These are phyloP conservation scores for Oscheius sp. DNA, from an alignment of 2,888 invertebrate genomes.

Conservation along the genomic window DNA sequence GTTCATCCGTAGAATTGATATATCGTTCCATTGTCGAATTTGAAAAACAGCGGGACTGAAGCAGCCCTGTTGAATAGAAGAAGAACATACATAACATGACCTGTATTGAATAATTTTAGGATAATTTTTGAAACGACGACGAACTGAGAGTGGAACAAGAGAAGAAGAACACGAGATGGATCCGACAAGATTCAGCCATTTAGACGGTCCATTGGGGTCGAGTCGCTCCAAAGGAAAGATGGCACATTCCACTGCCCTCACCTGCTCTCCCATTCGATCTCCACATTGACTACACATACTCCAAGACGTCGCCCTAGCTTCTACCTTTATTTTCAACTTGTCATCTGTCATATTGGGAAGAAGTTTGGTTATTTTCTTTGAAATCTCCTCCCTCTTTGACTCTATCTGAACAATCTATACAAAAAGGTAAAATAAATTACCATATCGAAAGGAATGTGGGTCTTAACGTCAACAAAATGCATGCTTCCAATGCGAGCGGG, in stretches of 20 bases:
- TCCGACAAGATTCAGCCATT: slow-evolving; percentile 19
- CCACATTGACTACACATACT: slow-evolving; percentile 43
- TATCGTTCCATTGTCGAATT: slow-evolving; percentile 13
- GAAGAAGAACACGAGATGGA: slow-evolving; percentile 33
- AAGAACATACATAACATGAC: slow-evolving; percentile 6
- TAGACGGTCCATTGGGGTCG: neutral
- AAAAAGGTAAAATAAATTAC: neutral
- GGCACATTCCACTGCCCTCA: slow-evolving; percentile 32
- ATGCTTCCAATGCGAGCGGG: neutral
- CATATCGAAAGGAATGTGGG: neutral
- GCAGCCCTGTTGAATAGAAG: neutral
- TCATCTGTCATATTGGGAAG: neutral
- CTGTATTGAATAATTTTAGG: slow-evolving; percentile 23
- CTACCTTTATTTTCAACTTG: neutral
- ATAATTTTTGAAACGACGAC: slow-evolving; percentile 23
- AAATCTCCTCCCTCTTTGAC: neutral
- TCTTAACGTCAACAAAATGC: slow-evolving; percentile 20
- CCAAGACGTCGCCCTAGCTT: slow-evolving; percentile 31
- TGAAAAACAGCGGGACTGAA: slow-evolving; percentile 35
- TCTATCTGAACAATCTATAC: neutral
- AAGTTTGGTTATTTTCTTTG: neutral
- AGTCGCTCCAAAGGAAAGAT: neutral
- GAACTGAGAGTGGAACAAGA: slow-evolving; percentile 39
- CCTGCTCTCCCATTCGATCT: slow-evolving; percentile 39
- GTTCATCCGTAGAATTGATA: slow-evolving; percentile 37